Conservation (phyloP, 2,113 vertebrate species). For the Platycercus adscitus region DNA sequence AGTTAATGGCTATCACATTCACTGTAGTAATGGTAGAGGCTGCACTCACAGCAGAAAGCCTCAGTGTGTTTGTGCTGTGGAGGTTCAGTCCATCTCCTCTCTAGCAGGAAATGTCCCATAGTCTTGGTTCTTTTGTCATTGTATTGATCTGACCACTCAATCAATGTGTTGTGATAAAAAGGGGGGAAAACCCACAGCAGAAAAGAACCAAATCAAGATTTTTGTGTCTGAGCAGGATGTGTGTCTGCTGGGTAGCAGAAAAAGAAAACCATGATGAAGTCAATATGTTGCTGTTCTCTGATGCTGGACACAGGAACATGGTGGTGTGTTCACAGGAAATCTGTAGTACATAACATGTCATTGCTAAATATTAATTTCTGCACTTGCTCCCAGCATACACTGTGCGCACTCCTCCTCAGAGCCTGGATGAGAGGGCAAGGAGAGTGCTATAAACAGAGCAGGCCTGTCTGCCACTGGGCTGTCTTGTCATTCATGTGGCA, state of each 20-base stretch:
- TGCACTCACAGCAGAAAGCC: neutral
- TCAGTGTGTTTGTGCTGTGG: neutral
- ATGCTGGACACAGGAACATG: neutral
- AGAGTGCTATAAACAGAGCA: neutral
- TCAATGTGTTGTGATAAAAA: neutral
- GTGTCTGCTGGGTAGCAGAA: neutral
- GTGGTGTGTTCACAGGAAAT: neutral
- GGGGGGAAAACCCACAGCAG: rapidly evolving
- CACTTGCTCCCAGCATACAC: neutral
- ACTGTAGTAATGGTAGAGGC: neutral
- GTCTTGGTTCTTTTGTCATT: neutral
- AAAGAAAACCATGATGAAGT: neutral
- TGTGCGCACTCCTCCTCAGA: neutral
- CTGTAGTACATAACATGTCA: neutral
- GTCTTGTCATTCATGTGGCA: constrained; percentile 33
- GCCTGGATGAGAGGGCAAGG: neutral
- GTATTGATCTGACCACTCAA: neutral
- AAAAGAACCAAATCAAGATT: neutral
- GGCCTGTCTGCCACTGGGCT: constrained; percentile 29
- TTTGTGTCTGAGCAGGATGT: neutral
- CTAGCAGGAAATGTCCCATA: neutral
- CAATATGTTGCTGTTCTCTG: neutral
- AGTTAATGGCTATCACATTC: constrained; percentile 55
- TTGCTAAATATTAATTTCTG: constrained; percentile 8
- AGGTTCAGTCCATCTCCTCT: neutral